Base-by-base conservation (phyloP, 2,888 invertebrate genomes). In the Flexamia atlantica region DNA sequence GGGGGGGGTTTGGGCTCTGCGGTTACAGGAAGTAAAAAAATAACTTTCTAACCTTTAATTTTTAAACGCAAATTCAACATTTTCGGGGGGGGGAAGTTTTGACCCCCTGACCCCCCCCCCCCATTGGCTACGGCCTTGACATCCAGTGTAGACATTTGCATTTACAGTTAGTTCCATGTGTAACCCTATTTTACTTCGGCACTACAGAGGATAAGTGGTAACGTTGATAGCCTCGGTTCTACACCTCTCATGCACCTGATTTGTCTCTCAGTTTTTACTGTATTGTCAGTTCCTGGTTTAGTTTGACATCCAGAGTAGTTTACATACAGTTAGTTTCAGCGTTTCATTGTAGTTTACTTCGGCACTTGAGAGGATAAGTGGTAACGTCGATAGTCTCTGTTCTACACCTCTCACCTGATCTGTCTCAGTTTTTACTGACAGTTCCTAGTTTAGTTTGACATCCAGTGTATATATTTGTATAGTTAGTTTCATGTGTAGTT, bases 221-320 rank as follows among this genome's bases (percentile, higher is more conserved):
- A 57, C 57, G 57, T 57, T 57, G 57, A 57, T 57, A 57, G 20
- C 23, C 57, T 57, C 57, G 20, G 57, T 57, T 57, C 20, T 57
- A 57, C 57, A 57, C 57, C 57, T 57, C 57, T 57, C 57, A n/a
- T n/a, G n/a, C n/a, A 23, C 57, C 57, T 57, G 57, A 57, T 57
- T 57, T 57, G 57, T 57, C 57, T 57, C 57, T 57, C 10, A 46
- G 46, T 46, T 46, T 9, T 46, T 36, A 17, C 17, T 50, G 4
- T 57, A 57, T 23, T 7, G 57, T 57, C 57, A 23, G 57, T 20
- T 57, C 57, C 57, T 17, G 7, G 20, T 57, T 57, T 23, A 57
- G 57, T 50, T 50, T 50, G 50, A 57, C 3, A 7, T 23, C 23
- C 57, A 57, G 23, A 10, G 50, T 57, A 23, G 57, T 57, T 57